Evolutionary conservation across 1,140 invertebrate species (phyloP), one percentile per base, ranked within the genome.

Genomic region (Bombus confusus): DNA sequence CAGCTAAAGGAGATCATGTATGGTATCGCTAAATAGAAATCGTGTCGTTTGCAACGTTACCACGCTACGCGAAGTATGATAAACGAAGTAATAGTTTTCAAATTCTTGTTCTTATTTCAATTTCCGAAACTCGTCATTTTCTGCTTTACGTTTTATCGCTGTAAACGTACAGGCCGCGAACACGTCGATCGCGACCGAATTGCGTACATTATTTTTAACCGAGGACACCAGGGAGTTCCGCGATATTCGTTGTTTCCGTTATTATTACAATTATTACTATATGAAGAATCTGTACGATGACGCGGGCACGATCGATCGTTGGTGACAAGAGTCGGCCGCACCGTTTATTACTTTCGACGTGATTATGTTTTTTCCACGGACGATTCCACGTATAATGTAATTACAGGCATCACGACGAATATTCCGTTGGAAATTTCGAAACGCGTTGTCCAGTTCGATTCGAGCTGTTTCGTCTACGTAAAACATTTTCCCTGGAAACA

Each of bases 261-360:
- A 8, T 34, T 77, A 43, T 66, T 31, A 39, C 52, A 15, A 75
- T 75, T 34, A 34, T 52, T 8, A 8, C 41, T 52, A 34, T 43
- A 47, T 22, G 73, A 68, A 10, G 34, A 39, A 52, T 31, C 47
- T 9, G 37, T 12, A 12, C 9, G 37, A 31, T n/a, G 31, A 64
- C 39, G 59, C 1, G 1, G 9, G 1, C 10, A 8, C 25, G 41
- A 57, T 80, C 59, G 79, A 87, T 80, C 74, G 74, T 80, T 41
- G 31, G 37, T 39, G 39, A 34, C 13, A 12, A n/a, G 9, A 73
- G 22, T 28, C 3, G 37, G 28, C 37, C 66, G 34, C 47, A 15
- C n/a, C 37, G 64, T 77, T 79, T 68, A 72, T 79, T 88, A 83
- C 74, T 52, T 64, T 57, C 47, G 64, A 74, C 43, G 34, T 41